A percentile compares a stretch with the other conserved stretches of the same genome.
Evolutionary conservation across 2,113 vertebrate genomes (phyloP).

Genomic region (Pomatorhinus ruficollis): DNA sequence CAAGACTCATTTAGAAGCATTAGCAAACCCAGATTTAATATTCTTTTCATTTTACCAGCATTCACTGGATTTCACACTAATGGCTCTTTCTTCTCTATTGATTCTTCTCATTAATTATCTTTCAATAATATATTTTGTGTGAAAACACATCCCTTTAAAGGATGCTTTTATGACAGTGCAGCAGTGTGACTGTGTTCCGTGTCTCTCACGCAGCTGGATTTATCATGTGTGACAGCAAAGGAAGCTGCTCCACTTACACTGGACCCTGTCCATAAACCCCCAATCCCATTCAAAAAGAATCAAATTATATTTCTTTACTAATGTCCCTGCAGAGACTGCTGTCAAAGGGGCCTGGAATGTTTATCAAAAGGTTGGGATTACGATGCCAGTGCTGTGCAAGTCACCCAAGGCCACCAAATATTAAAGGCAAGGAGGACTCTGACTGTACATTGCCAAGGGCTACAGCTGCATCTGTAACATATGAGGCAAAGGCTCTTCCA

Average conservation of each 20-base stretch:
- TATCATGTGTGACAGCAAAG: not conserved
- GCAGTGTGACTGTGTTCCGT: not conserved
- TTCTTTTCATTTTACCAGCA: conserved; percentile 49
- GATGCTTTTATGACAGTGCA: not conserved
- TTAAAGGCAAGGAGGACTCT: not conserved
- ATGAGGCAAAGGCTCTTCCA: not conserved
- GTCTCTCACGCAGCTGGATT: not conserved
- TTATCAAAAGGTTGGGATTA: not conserved
- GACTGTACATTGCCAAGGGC: not conserved
- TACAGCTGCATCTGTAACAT: not conserved
- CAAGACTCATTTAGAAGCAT: conserved; percentile 47
- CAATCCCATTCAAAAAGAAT: not conserved
- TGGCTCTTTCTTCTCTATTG: conserved; percentile 47
- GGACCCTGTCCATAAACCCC: not conserved
- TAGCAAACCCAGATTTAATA: conserved; percentile 56
- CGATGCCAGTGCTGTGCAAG: accelerated
- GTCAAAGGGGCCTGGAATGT: not conserved
- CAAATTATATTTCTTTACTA: not conserved
- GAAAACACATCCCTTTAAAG: not conserved
- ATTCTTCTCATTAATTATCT: conserved; percentile 57
- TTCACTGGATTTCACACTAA: conserved; percentile 47
- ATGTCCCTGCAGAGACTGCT: not conserved
- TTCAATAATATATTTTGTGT: conserved; percentile 4
- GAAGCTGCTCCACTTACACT: not conserved
- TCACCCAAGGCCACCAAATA: not conserved